Evolutionary conservation across 2,888 invertebrate species (phyloP).

Genomic region (Heliconius charithonia): DNA sequence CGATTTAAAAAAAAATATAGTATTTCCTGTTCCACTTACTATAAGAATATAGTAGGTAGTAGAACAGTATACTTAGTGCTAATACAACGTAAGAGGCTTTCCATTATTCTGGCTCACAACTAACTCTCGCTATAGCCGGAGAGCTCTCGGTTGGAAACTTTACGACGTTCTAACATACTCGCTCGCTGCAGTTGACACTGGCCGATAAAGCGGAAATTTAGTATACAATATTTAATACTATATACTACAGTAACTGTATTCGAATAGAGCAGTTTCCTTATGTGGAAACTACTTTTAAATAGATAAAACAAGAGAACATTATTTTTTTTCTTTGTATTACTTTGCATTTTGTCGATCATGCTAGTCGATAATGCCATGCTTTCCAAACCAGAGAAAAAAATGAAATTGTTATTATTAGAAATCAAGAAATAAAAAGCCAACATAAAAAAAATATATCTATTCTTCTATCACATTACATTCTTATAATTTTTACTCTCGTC

Average conservation of each 20-base stretch:
- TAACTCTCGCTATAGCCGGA: background rate
- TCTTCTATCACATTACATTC: no score
- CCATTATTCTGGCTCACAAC: slow-evolving; percentile 1
- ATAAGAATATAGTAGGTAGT: no score
- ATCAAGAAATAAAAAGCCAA: no score
- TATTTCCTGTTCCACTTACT: no score
- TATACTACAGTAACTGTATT: background rate
- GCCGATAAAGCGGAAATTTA: background rate
- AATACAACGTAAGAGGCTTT: slow-evolving; percentile 16
- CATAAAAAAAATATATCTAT: no score
- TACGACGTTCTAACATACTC: slow-evolving; percentile 7
- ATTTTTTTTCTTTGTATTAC: background rate
- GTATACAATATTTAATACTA: background rate
- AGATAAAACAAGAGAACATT: background rate
- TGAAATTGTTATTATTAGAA: no score
- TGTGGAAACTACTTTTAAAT: background rate
- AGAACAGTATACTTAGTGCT: background rate
- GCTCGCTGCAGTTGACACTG: slow-evolving; percentile 13
- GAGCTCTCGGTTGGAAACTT: slow-evolving; percentile 12
- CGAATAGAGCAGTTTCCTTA: background rate
- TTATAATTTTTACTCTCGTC: no score
- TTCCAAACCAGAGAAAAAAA: background rate
- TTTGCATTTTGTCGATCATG: no score
- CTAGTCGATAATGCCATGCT: background rate
- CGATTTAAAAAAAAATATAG: no score